Conservation (phyloP, 2,113 vertebrate species). For the Dryoscopus gambensis region DNA sequence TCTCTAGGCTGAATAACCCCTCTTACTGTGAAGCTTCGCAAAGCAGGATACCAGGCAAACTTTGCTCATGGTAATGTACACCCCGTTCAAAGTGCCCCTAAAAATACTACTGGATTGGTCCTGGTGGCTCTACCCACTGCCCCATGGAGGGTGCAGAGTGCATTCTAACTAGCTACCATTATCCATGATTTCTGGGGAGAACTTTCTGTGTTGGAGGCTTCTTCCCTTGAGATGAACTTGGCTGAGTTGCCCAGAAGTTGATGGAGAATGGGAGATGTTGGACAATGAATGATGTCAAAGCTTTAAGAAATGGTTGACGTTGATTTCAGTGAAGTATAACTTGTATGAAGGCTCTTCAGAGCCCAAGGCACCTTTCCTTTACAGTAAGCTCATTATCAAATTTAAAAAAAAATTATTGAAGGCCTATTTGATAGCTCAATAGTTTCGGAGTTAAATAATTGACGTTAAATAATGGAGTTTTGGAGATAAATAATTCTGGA, state of each 20-base stretch:
- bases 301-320: neutral
- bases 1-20: neutral
- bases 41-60: neutral
- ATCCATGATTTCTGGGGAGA: neutral
- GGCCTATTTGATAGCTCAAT: neutral
- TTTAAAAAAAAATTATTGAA: neutral
- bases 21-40: neutral
- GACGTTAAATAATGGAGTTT: neutral
- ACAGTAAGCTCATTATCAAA: neutral
- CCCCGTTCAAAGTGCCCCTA: neutral
- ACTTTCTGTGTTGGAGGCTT: neutral
- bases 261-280: neutral
- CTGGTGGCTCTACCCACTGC: neutral
- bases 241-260: neutral
- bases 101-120: neutral
- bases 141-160: neutral
- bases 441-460: neutral
- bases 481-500: neutral
- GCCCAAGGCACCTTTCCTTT: neutral
- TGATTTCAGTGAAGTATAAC: neutral
- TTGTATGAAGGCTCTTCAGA: neutral
- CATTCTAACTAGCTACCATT: neutral
- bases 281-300: neutral
- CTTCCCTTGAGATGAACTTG: neutral
- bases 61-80: accelerated